A percentile compares a stretch with the other conserved stretches of the same genome.
phyloP scores from a whole-genome alignment of 1,140 invertebrate species.

The Psilanteris sp. region DNA sequence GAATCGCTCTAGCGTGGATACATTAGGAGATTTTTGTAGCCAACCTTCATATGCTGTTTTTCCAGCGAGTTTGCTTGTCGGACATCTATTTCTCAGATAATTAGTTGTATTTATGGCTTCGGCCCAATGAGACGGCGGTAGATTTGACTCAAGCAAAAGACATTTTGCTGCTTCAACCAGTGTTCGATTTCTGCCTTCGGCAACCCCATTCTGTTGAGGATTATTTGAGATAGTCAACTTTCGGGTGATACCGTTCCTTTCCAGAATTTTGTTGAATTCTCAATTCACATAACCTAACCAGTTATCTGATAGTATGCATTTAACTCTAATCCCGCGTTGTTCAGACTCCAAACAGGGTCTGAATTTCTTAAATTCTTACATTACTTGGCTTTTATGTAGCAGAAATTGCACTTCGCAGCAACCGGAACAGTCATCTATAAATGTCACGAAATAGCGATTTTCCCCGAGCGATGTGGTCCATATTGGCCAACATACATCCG shows the following conservation, averaged over 20 bases:
- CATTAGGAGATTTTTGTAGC: slow-evolving; percentile 1
- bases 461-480: slow-evolving; percentile 67
- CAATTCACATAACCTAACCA: not conserved
- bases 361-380: slow-evolving; percentile 61
- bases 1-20: slow-evolving; percentile 7
- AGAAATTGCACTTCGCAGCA: slow-evolving; percentile 74
- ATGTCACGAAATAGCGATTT: slow-evolving; percentile 73
- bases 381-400: slow-evolving; percentile 73
- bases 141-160: not conserved
- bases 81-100: not conserved
- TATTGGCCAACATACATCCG: slow-evolving; percentile 77
- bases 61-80: not conserved
- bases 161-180: not conserved
- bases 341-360: slow-evolving; percentile 64
- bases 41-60: not conserved
- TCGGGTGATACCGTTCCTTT: not conserved
- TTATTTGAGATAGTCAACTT: not conserved
- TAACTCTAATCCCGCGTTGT: slow-evolving; percentile 65
- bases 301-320: slow-evolving; percentile 55
- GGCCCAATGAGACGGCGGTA: not conserved
- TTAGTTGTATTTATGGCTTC: not conserved
- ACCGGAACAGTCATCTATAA: slow-evolving; percentile 76
- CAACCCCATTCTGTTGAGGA: no score
- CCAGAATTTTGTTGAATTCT: not conserved
- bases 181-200: not conserved